phyloP scores from a whole-genome alignment of 2,797 vertebrate genomes.

The Fistularia commersonii region DNA sequence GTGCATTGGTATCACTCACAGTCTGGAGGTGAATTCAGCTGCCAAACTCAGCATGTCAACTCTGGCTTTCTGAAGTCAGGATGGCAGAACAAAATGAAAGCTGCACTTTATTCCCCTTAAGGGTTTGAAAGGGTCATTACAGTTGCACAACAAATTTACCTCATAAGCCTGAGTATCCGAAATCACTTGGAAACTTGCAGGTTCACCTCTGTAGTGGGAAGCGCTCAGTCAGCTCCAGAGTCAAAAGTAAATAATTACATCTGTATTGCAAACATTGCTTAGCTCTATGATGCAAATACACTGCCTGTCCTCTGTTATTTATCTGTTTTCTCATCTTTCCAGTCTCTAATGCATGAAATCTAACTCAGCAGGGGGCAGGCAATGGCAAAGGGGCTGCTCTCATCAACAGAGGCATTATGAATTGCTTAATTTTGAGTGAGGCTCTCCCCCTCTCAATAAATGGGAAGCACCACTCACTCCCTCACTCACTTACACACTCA shows the following conservation, averaged over 20 bases:
- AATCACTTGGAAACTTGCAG: conserved; percentile 20
- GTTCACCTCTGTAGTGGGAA: conserved; percentile 17
- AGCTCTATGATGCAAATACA: conserved; percentile 1
- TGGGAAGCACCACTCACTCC: conserved; percentile 65
- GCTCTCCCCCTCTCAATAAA: conserved; percentile 55
- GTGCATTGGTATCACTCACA: conserved; percentile 46
- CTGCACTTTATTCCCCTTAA: conserved; percentile 39
- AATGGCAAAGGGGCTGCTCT: conserved; percentile 60
- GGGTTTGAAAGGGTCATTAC: conserved; percentile 24
- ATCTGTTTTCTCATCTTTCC: conserved; percentile 31
- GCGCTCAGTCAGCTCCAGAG: conserved; percentile 11
- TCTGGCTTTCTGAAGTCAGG: conserved; percentile 38
- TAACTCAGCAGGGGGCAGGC: conserved; percentile 45
- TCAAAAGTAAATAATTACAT: background rate
- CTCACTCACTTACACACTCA: conserved; percentile 34
- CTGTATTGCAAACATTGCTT: background rate
- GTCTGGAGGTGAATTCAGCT: conserved; percentile 62
- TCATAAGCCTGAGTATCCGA: conserved; percentile 16
- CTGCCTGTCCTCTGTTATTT: conserved; percentile 28
- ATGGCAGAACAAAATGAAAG: conserved; percentile 50
- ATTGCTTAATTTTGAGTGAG: conserved; percentile 57
- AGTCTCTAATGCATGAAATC: conserved; percentile 53
- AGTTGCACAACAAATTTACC: conserved; percentile 14
- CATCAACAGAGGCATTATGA: conserved; percentile 63
- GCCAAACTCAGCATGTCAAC: conserved; percentile 43